Evolutionary conservation across 2,797 vertebrate genomes (phyloP).

Genomic region (Fratercula arctica): DNA sequence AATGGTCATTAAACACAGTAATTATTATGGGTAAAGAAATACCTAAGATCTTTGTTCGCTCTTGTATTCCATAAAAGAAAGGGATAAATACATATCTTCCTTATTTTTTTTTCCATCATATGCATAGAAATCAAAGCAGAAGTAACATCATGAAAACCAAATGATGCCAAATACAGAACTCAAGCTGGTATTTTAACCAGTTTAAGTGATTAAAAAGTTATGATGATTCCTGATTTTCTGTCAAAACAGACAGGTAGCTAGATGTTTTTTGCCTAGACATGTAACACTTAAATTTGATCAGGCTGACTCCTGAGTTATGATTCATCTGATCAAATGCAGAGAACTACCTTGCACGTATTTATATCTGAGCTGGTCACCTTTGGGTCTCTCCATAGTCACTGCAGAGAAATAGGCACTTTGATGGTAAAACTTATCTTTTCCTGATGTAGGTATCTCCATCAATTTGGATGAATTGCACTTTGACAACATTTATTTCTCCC

Average conservation of each 20-base stretch:
- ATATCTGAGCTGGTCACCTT: not conserved
- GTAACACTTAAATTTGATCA: not conserved
- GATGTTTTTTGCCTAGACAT: not conserved
- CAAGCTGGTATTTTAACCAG: not conserved
- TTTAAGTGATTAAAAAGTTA: not conserved
- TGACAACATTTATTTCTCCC: not conserved
- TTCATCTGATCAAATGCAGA: not conserved
- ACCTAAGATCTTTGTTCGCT: not conserved
- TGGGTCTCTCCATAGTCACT: not conserved
- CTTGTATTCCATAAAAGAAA: not conserved
- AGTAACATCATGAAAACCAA: not conserved
- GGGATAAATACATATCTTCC: rapidly evolving
- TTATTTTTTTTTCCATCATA: not conserved
- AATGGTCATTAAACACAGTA: not conserved
- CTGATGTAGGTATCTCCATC: not conserved
- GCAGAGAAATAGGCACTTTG: not conserved
- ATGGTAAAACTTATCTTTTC: not conserved
- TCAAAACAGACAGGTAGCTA: not conserved
- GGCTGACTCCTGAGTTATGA: not conserved
- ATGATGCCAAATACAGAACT: not conserved
- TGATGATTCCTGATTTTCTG: not conserved
- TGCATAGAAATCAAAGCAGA: not conserved
- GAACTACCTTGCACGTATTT: not conserved
- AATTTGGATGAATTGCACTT: rapidly evolving
- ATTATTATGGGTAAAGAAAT: not conserved